Evolutionary conservation across 2,888 invertebrate species (phyloP), one percentile per base, ranked within the genome.

Genomic region (Erannis defoliaria): DNA sequence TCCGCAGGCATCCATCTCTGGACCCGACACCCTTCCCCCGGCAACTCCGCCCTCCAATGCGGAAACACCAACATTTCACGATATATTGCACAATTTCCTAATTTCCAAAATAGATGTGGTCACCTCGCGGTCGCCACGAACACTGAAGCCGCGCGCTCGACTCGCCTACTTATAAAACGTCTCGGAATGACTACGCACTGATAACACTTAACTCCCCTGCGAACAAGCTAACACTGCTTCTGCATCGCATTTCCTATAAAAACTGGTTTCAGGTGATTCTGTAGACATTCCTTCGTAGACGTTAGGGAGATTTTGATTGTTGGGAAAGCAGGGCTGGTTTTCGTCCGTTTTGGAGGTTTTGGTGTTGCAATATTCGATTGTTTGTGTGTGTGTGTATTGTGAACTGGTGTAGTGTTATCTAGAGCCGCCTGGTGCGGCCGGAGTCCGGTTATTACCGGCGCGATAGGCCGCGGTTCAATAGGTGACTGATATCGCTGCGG

Each of bases 401-500:
- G 37, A 62, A 68, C 59, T 70, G 59, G 60, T 67, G 68, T 75
- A 69, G 73, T 69, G 72, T 90, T 92, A 92, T 92, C 92, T 79
- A 77, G 64, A 92, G 90, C 93, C 85, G 92, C 90, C 82, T 84
- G 86, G 76, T 80, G 87, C 92, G 90, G 92, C 89, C 82, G 84
- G 69, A 72, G 89, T 88, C 94, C 88, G 86, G 94, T 93, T 93
- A 90, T 88, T 91, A 93, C 94, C 90, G 81, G 94, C 88, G 82
- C 68, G 82, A 83, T 86, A 89, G 93, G 90, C 93, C 91, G 88
- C 86, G 90, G 94, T 93, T 94, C 94, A 94, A 92, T 89, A 94
- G 94, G 94, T 94, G 93, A 89, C 85, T 87, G 92, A 93, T 93
- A 92, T 74, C 77, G 74, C 72, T 70, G 73, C 72, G 70, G 74